phyloP scores from a whole-genome alignment of 2,888 invertebrate genomes.

The Sphinx pinastri region DNA sequence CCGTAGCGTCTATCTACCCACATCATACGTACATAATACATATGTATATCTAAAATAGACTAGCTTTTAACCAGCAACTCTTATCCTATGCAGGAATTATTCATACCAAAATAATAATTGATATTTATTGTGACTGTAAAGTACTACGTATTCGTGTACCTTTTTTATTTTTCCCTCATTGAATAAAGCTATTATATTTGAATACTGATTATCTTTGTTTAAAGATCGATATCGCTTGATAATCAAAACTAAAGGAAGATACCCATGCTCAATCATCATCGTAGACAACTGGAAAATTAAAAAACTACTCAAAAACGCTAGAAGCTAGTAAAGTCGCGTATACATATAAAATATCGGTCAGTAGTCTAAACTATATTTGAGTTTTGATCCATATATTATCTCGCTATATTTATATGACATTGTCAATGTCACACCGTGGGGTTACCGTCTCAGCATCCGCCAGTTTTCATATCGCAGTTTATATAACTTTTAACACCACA shows the following conservation, averaged over 20 bases:
- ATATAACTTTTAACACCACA: too few relatives aligned
- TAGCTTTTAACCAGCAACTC: background rate
- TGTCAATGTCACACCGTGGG: conserved; percentile 1
- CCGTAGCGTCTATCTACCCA: background rate
- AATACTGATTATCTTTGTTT: background rate
- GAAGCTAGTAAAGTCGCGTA: conserved; percentile 8
- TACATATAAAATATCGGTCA: conserved; percentile 15
- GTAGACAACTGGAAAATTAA: conserved; percentile 8
- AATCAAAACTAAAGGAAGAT: too few relatives aligned
- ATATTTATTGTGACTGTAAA: background rate
- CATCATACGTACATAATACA: background rate
- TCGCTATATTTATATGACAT: conserved; percentile 30
- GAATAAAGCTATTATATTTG: too few relatives aligned
- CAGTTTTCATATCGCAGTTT: background rate
- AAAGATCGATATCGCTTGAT: too few relatives aligned
- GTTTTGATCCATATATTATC: conserved; percentile 9
- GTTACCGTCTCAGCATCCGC: background rate
- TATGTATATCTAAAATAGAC: background rate
- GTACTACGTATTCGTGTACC: too few relatives aligned
- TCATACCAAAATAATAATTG: background rate
- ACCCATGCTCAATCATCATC: too few relatives aligned
- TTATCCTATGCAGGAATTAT: background rate
- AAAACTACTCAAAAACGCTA: conserved; percentile 11
- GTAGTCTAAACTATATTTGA: conserved; percentile 2
- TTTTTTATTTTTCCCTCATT: too few relatives aligned